Evolutionary conservation across 2,888 invertebrate genomes (phyloP).

Genomic region (Gymnosoma rotundatum): DNA sequence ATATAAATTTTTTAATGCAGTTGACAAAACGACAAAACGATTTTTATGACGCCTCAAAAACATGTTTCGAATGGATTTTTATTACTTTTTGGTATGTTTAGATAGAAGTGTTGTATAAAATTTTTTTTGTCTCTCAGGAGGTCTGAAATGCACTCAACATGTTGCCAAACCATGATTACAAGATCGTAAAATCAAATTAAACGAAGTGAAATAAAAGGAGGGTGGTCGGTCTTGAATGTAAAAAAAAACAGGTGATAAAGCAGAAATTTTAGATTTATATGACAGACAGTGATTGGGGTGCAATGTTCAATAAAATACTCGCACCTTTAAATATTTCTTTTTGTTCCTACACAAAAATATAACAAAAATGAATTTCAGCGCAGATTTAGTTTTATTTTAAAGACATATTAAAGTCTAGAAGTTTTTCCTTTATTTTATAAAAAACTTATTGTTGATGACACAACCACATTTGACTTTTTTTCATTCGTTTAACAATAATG

Average conservation of each 20-base stretch:
- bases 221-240: not conserved
- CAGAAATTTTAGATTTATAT: conserved; percentile 42
- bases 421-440: not conserved
- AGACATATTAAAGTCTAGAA: conserved; percentile 14
- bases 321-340: too few species aligned
- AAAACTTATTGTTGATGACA: conserved; percentile 20
- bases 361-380: too few species aligned
- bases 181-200: conserved; percentile 49
- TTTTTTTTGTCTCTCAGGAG: conserved; percentile 19
- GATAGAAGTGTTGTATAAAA: not conserved
- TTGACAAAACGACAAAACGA: conserved; percentile 77
- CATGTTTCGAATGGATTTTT: conserved; percentile 68
- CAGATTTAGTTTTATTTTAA: not conserved
- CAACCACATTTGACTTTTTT: conserved; percentile 34
- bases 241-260: conserved; percentile 67
- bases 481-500: conserved; percentile 55
- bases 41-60: conserved; percentile 74
- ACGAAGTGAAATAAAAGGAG: conserved; percentile 15
- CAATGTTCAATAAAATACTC: too few species aligned
- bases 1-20: conserved; percentile 75
- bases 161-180: conserved; percentile 54
- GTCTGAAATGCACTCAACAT: conserved; percentile 62
- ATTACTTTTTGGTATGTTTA: conserved; percentile 45
- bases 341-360: too few species aligned
- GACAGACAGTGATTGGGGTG: not conserved